Base-by-base conservation (phyloP, 2,797 vertebrate genomes). In the Gallirallus australis region DNA sequence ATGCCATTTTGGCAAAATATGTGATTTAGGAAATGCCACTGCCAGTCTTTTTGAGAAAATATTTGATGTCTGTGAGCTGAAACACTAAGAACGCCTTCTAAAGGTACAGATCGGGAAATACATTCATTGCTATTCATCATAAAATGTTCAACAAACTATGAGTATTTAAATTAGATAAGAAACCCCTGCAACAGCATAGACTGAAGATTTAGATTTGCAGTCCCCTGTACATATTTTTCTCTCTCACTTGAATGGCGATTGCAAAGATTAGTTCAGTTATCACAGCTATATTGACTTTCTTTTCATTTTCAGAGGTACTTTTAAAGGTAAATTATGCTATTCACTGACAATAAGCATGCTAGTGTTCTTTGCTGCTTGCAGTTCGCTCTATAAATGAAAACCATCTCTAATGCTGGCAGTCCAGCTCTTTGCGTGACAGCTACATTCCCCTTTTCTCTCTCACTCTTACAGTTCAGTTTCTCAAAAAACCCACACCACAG, bases 381-480 rank as follows among this genome's bases (percentile, higher is more conserved):
- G 65, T 85, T 93, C 79, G 65, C 25, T 92, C 47, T 78, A 3
- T 72, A 91, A 93, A 93, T 77, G 72, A 94, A 93, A 94, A 76
- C 72, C 71, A 24, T 86, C 72, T 87, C 79, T 87, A 79, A 65
- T 0, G 0, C 73, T 86, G 87, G 60, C 66, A 93, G 70, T 93
- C 82, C 80, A 77, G 33, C 35, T 83, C 91, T 90, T 93, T 93
- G 35, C 78, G 60, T 91, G 89, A 86, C 69, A 95, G 37, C 61
- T 90, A 81, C 83, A 95, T 94, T 88, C 68, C n/a, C 37, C 66
- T 92, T 91, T 90, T 90, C 57, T 95, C 42, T 89, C 66, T 91
- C 75, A 33, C n/a, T n/a, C 72, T 47, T 88, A 60, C 35, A n/a
- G 70, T 91, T 89, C 59, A 79, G 15, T 78, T 94, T 88, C 63